Conservation (phyloP, 2,797 vertebrate genomes). For the Sebastes hopkinsi region DNA sequence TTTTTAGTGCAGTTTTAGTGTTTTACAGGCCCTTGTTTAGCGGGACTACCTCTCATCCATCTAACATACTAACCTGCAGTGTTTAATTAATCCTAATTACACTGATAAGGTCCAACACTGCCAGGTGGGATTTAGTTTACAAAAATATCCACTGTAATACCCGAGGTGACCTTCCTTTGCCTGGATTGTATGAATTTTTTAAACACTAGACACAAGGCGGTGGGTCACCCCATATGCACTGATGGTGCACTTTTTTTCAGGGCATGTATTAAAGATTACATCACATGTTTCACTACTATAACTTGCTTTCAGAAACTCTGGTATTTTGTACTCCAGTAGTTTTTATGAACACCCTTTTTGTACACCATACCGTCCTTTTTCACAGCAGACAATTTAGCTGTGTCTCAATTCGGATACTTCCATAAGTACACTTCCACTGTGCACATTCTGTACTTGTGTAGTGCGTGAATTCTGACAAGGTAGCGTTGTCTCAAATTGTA, state of each 20-base stretch:
- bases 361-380: neutral
- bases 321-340: neutral
- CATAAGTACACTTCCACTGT: too few relatives aligned
- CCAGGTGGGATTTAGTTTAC: neutral
- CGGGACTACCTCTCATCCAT: conserved; percentile 7
- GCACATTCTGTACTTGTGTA: too few relatives aligned
- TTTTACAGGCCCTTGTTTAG: conserved; percentile 8
- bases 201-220: neutral
- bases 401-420: too few relatives aligned
- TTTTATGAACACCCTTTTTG: neutral
- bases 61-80: conserved; percentile 21
- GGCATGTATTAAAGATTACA: neutral
- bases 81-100: conserved; percentile 43
- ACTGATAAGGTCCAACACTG: neutral
- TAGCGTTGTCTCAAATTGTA: too few relatives aligned
- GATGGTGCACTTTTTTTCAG: neutral
- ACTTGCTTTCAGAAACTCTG: neutral
- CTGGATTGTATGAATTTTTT: neutral
- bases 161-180: neutral
- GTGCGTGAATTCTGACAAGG: too few relatives aligned
- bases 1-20: conserved; percentile 22
- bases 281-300: neutral
- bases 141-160: neutral
- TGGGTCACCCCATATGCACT: neutral
- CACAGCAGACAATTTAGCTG: neutral